Conservation (phyloP, 2,888 invertebrate species). For the Drosophila phalerata region DNA sequence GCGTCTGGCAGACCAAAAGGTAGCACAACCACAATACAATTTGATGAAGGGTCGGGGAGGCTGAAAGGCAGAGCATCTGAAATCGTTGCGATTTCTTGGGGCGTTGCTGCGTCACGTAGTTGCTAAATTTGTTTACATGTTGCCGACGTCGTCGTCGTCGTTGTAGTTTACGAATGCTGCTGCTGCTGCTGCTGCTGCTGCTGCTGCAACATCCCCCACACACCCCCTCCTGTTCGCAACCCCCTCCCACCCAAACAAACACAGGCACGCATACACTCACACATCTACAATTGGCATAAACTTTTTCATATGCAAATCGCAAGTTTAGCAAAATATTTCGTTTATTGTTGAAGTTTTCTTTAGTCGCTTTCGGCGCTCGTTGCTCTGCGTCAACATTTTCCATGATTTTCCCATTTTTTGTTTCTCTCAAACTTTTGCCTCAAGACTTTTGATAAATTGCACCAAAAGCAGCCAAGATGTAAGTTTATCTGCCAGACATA, state of each 20-base stretch:
- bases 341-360: constrained; percentile 82
- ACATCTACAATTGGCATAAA: constrained; percentile 74
- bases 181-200: too few relatives aligned
- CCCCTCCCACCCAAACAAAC: constrained; percentile 1
- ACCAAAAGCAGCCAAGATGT: constrained; percentile 27
- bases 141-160: constrained; percentile 53
- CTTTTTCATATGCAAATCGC: constrained; percentile 82
- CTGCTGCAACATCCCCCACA: constrained; percentile 7
- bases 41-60: neutral
- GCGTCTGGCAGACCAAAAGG: constrained; percentile 39
- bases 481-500: constrained; percentile 44
- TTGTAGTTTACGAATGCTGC: constrained; percentile 50
- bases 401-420: constrained; percentile 16
- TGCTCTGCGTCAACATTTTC: constrained; percentile 60
- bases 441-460: constrained; percentile 76
- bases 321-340: constrained; percentile 83
- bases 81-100: constrained; percentile 31
- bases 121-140: constrained; percentile 81
- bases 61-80: constrained; percentile 17
- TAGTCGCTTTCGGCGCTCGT: constrained; percentile 50
- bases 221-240: neutral
- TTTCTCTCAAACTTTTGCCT: constrained; percentile 44
- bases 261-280: constrained; percentile 19
- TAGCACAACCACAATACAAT: constrained; percentile 1
- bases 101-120: constrained; percentile 75